Conservation (phyloP, 2,888 invertebrate species). For the Metalampra italica region DNA sequence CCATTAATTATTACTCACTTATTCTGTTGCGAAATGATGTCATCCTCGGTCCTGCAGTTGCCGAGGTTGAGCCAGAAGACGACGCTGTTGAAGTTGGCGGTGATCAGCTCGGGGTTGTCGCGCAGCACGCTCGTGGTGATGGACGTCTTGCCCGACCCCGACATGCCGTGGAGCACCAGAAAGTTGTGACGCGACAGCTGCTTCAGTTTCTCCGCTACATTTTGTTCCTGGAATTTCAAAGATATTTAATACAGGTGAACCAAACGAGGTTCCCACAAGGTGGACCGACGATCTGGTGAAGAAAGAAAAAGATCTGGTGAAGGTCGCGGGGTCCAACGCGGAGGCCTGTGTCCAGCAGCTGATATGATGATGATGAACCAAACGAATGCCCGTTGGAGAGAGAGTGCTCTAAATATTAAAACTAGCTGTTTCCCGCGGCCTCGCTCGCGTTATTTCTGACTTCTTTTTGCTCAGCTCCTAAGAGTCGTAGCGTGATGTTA, state of each 20-base stretch:
- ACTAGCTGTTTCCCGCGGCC: no score
- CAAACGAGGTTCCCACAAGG: not conserved
- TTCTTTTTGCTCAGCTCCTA: no score
- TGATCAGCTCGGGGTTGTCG: constrained; percentile 66
- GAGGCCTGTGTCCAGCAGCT: no score
- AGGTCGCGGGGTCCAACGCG: no score
- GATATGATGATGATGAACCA: no score
- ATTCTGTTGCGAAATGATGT: constrained; percentile 62
- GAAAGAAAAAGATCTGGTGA: no score
- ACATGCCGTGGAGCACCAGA: constrained; percentile 84
- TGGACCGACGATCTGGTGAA: no score
- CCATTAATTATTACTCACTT: constrained; percentile 46
- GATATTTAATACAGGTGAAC: not conserved
- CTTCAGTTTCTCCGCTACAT: constrained; percentile 65
- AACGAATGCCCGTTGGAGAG: no score
- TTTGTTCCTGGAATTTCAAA: constrained; percentile 54
- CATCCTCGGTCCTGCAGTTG: constrained; percentile 69
- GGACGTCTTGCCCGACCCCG: constrained; percentile 86
- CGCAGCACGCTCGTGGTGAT: constrained; percentile 80
- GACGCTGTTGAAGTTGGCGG: constrained; percentile 72
- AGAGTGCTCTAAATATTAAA: no score
- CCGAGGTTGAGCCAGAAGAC: constrained; percentile 79
- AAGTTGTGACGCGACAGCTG: constrained; percentile 74
- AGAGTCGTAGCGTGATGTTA: no score
- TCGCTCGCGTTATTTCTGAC: no score